phyloP scores from a whole-genome alignment of 2,113 vertebrate genomes.

The Mustela lutreola region DNA sequence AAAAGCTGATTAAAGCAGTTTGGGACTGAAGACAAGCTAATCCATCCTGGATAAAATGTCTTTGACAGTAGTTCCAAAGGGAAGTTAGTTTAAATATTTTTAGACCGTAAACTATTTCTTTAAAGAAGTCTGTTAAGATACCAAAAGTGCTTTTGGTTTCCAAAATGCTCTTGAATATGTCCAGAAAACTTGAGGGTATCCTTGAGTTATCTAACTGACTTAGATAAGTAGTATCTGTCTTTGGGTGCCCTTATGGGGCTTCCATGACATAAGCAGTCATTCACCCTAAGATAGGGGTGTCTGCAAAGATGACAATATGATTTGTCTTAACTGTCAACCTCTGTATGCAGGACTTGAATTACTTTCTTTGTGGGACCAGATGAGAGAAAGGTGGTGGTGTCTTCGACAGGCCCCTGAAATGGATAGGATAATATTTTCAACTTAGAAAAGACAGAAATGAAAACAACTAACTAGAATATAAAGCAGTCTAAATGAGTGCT shows the following conservation, averaged over 20 bases:
- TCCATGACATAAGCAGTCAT: background rate
- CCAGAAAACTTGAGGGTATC: background rate
- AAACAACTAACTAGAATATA: background rate
- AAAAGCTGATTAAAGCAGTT: background rate
- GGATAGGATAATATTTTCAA: constrained; percentile 24
- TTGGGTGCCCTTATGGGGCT: background rate
- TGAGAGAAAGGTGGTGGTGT: background rate
- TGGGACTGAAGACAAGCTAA: background rate
- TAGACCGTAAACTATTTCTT: constrained; percentile 30
- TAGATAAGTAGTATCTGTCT: background rate
- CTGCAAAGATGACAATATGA: background rate
- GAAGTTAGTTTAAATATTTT: constrained; percentile 27
- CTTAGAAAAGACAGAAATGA: constrained; percentile 11
- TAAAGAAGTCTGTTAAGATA: background rate
- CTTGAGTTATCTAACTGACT: background rate
- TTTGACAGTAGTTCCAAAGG: background rate
- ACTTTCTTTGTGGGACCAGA: background rate
- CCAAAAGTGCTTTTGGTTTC: background rate
- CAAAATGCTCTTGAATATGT: background rate
- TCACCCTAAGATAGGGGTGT: background rate
- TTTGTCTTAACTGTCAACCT: background rate
- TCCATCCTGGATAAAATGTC: background rate
- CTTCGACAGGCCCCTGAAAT: background rate
- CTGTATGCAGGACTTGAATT: background rate
- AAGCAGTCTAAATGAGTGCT: background rate